Conservation (phyloP, 2,888 invertebrate genomes). For the Drosophila macrospina region DNA sequence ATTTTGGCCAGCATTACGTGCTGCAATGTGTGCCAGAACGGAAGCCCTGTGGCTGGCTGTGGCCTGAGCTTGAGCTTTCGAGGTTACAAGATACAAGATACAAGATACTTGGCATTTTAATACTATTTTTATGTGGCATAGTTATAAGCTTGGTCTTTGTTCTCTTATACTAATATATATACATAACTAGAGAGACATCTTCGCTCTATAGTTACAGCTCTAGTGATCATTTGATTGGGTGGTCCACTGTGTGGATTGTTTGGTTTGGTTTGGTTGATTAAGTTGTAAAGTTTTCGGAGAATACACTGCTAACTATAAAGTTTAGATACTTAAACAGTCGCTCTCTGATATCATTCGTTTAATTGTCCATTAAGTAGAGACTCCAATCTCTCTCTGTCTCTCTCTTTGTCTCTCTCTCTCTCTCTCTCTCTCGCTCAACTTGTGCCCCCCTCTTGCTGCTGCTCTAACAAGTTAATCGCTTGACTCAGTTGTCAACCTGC, state of each 20-base stretch:
- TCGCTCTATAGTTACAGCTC: too few relatives aligned
- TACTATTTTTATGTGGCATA: background rate
- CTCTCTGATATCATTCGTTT: constrained; percentile 10
- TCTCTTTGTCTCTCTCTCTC: background rate
- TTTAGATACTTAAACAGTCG: constrained; percentile 3
- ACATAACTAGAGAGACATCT: too few relatives aligned
- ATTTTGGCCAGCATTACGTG: constrained; percentile 54
- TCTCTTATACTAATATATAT: too few relatives aligned
- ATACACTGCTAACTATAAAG: constrained; percentile 13
- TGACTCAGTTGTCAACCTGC: constrained; percentile 68
- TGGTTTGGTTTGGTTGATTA: background rate
- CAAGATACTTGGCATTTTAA: background rate
- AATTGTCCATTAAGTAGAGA: constrained; percentile 6
- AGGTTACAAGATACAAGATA: background rate
- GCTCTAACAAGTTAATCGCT: constrained; percentile 42
- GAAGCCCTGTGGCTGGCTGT: constrained; percentile 35
- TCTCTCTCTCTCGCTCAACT: background rate
- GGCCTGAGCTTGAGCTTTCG: background rate
- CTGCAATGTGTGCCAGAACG: constrained; percentile 50
- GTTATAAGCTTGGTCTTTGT: too few relatives aligned
- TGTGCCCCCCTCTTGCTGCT: background rate
- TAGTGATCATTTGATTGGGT: constrained; percentile 1
- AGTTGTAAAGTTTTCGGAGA: constrained; percentile 18
- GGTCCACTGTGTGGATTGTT: background rate
- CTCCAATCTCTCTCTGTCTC: background rate